Base-by-base conservation (phyloP, 2,797 vertebrate species). In the Chrosomus eos region DNA sequence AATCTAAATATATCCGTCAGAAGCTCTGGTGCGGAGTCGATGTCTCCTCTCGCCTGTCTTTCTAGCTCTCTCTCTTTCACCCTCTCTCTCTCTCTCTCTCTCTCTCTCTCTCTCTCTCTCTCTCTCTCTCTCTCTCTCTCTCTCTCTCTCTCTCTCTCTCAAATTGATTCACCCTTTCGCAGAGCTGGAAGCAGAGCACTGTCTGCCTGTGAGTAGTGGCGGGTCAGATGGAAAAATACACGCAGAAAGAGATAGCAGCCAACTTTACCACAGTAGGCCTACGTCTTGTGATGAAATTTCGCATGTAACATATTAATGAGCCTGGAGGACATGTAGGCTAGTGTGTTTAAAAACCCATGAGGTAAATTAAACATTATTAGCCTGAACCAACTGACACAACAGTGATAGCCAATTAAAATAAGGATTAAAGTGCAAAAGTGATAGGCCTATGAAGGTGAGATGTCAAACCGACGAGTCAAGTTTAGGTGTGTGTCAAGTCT, bases 101-200 rank as follows among this genome's bases (percentile, higher is more conserved):
- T 74, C 33, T 68, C 64, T 87, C 84, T 90, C 76, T 45, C 84
- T 58, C 77, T 58, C 88, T 78, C 68, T 43, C 80, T 81, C 81
- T 78, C 74, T 60, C 58, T 55, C 36, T 7, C 36, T 36, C 36
- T 6, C 36, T 74, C 81, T 73, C 31, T 71, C 62, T 48, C 67
- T 40, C 72, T 67, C 43, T 78, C 72, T 53, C 80, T 71, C 80
- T 70, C 80, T 84, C 80, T 79, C 81, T 76, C 87, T 85, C 75
- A 83, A 90, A 93, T 93, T 94, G 92, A 94, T 94, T 93, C 93
- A 92, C 90, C 91, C 91, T 91, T 89, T 92, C 88, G 84, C 89
- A 82, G 76, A 78, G 80, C 80, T 82, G 48, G 88, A 79, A 83
- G 84, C 82, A 82, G 66, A 86, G 75, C 84, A 90, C 91, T 90